Conservation (phyloP, 2,888 invertebrate genomes). For the Orthonychiurus folsomi region DNA sequence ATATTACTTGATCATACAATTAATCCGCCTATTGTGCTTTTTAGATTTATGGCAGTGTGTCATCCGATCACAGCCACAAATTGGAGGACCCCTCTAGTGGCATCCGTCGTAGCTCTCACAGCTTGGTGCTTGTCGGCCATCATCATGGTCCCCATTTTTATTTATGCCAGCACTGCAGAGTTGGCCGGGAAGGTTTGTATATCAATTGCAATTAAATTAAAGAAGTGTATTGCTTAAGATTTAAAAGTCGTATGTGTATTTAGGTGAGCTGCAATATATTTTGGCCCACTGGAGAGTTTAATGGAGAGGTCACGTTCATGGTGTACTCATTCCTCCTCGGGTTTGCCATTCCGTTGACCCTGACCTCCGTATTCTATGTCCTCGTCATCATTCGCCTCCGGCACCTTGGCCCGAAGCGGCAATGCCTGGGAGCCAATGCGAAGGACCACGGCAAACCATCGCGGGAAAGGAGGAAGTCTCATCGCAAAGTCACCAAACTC, state of each 20-base stretch:
- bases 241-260: too few species aligned
- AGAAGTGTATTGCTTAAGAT: not conserved
- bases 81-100: conserved; percentile 75
- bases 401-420: conserved; percentile 70
- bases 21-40: conserved; percentile 1
- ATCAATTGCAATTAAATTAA: not conserved
- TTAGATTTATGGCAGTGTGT: conserved; percentile 80
- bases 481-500: conserved; percentile 75
- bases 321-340: conserved; percentile 77
- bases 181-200: conserved; percentile 46
- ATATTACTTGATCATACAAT: not conserved
- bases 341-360: conserved; percentile 72
- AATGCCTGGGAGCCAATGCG: conserved; percentile 18
- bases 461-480: conserved; percentile 43
- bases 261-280: conserved; percentile 66
- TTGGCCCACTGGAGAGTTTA: conserved; percentile 56
- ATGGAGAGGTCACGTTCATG: conserved; percentile 73
- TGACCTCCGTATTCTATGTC: conserved; percentile 79
- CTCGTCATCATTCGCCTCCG: conserved; percentile 77
- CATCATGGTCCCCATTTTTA: conserved; percentile 79
- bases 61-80: conserved; percentile 83
- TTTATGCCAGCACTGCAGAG: conserved; percentile 66
- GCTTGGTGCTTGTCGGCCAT: conserved; percentile 80
- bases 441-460: conserved; percentile 30
- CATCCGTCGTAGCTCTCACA: conserved; percentile 65